These are phyloP conservation scores for Platypus cylindrus DNA, from an alignment of 2,888 invertebrate genomes.

Conservation along the genomic window DNA sequence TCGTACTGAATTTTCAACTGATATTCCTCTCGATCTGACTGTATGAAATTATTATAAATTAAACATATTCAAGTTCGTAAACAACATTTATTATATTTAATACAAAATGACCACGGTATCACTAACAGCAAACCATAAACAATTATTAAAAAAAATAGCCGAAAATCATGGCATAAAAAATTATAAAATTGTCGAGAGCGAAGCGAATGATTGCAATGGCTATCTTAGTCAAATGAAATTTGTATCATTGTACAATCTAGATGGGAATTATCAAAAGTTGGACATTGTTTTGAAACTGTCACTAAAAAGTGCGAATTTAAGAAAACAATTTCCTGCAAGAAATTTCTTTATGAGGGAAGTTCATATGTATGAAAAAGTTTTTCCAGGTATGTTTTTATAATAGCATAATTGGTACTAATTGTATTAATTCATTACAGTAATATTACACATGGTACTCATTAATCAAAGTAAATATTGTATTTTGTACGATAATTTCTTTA, in stretches of 20 bases:
- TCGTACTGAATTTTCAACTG: too few relatives aligned
- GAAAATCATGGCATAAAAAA: slow-evolving; percentile 4
- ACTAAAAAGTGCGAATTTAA: slow-evolving; percentile 5
- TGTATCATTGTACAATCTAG: slow-evolving; percentile 3
- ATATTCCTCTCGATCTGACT: too few relatives aligned
- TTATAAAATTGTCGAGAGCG: neutral
- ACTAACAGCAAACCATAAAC: slow-evolving; percentile 1
- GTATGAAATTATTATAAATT: too few relatives aligned
- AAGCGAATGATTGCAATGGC: slow-evolving; percentile 9
- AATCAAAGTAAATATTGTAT: too few relatives aligned
- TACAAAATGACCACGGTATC: slow-evolving; percentile 5
- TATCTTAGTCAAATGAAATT: slow-evolving; percentile 8
- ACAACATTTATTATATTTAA: too few relatives aligned
- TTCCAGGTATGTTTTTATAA: slow-evolving; percentile 13
- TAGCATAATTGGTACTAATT: too few relatives aligned
- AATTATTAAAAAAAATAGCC: slow-evolving; percentile 1
- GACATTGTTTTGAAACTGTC: slow-evolving; percentile 8
- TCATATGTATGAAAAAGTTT: slow-evolving; percentile 7
- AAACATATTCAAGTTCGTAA: too few relatives aligned
- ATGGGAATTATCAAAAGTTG: slow-evolving; percentile 8
- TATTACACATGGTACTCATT: too few relatives aligned
- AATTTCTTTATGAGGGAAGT: slow-evolving; percentile 9
- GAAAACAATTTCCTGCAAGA: slow-evolving; percentile 10
- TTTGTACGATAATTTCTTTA: too few relatives aligned
- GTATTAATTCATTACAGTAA: too few relatives aligned